Base-by-base conservation (phyloP, 2,888 invertebrate species). In the Troilus luridus region DNA sequence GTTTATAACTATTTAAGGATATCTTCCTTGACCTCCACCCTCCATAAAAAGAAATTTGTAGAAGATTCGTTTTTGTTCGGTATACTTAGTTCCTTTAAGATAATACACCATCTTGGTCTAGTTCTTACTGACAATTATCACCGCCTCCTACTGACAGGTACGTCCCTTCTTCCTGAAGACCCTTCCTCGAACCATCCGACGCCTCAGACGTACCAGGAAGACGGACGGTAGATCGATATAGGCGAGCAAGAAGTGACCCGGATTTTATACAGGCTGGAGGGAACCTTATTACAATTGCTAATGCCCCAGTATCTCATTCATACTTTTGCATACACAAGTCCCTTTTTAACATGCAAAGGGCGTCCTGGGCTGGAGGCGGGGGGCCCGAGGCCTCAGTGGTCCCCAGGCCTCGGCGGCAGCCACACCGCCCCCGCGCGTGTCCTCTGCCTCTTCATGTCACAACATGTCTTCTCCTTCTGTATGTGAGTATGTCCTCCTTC, bases 321-420 rank as follows among this genome's bases (percentile, higher is more conserved):
- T 93, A 93, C 93, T 93, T 93, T 93, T 93, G 93, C 93, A 93
- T 93, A 93, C 92, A 92, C 93, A 93, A 92, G 93, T 93, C 93
- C 93, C 93, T 93, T 93, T 93, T 93, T 93, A 93, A 93, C 93
- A 93, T 93, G 93, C 93, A 93, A 93, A 93, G 93, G 93, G 92
- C 91, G 92, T 92, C 92, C 91, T 41, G 92, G 91, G 91, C 90
- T 91, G 92, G 92, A 93, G 93, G 93, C 93, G 93, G 93, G 93
- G 93, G 92, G 92, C 72, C 93, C 93, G 93, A 92, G 92, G 92
- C 92, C 93, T 92, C 92, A 92, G 93, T 92, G 92, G 92, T 93
- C 93, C 93, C 93, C 93, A 93, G 93, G 93, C 93, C 93, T 93
- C 93, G 93, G 93, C 93, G 93, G 93, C 93, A 93, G 93, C 93